Evolutionary conservation across 1,140 invertebrate species (phyloP), one percentile per base, ranked within the genome.

Genomic region (Drosophila carrolli): DNA sequence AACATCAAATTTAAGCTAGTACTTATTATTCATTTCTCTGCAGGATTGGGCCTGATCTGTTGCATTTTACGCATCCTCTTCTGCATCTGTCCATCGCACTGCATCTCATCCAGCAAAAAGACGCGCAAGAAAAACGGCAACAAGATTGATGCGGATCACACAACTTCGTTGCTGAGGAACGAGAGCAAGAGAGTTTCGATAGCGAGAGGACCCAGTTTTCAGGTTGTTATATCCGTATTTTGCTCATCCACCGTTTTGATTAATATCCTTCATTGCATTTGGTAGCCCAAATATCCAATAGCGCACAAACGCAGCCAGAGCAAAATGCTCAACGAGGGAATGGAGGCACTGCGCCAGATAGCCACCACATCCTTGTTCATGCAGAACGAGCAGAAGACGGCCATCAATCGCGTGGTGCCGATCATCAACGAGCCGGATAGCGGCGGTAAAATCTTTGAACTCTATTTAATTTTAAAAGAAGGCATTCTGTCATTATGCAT

Each of bases 1-100:
- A 40, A 19, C 1, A 7, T 46, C 2, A 19, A 16, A 6, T 1
- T 37, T 14, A 4, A n/a, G 1, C 37, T 40, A 40, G 2, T 35
- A 27, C 37, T 75, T 55, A 59, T 9, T 11, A 5, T 8, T n/a
- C 0, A 2, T 46, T 47, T 62, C 48, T 19, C 11, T 27, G 16
- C 23, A 92, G 92, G 80, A 74, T 92, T 94, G 56, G 94, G 94
- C 55, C 82, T 94, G 55, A 91, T 95, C 41, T 95, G 94, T 90
- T 95, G 94, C 76, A 92, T 94, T 35, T 86, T 95, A 62, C 93
- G 94, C 47, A 94, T 95, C 44, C 89, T 95, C 59, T 93, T 95
- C 61, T 95, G 94, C 85, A 93, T 95, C 68, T 95, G 94, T 81
- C 92, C 94, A 50, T 94, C 94, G 70, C 93, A 93, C 62, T 95